Evolutionary conservation across 2,888 invertebrate genomes (phyloP), one percentile per base, ranked within the genome.

Genomic region (Hemithea aestivaria): DNA sequence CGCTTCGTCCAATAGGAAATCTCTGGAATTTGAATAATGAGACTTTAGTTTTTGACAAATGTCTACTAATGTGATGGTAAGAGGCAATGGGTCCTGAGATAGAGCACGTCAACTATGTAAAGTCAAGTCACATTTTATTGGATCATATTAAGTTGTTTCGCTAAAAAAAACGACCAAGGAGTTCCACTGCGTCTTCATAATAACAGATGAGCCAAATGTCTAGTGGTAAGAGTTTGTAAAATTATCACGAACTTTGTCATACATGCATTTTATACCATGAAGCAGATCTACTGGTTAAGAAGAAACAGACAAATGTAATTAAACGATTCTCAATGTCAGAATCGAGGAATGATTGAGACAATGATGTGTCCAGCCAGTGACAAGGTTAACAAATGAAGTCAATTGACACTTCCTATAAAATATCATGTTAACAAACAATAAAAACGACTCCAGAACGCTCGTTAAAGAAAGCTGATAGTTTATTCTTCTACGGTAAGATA

Each of bases 1-100:
- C 45, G 97, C 96, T 89, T 99, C 99, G 81, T 99, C 99, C 79
- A 99, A 89, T 51, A 99, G 91, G 87, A 99, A 99, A 88, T 99
- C 99, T 87, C 99, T 87, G 83, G 44, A 83, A 85, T 41, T 40
- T 16, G 5, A 5, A 16, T 2, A 16, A 16, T 16, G 5, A 4
- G 2, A 16, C 5, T 2, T 16, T 16, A 16, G 16, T 5, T 16
- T 16, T 16, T 16, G 27, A 38, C 36, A 42, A 31, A 16, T 16
- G n/a, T n/a, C n/a, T n/a, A n/a, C n/a, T n/a, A n/a, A n/a, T n/a
- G n/a, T n/a, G n/a, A n/a, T n/a, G n/a, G n/a, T n/a, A n/a, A n/a
- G n/a, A n/a, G n/a, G n/a, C n/a, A n/a, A n/a, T n/a, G n/a, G n/a
- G n/a, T n/a, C n/a, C n/a, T n/a, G n/a, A n/a, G n/a, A n/a, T n/a